Conservation (phyloP, 2,797 vertebrate species). For the Mormyrops attenuatus region DNA sequence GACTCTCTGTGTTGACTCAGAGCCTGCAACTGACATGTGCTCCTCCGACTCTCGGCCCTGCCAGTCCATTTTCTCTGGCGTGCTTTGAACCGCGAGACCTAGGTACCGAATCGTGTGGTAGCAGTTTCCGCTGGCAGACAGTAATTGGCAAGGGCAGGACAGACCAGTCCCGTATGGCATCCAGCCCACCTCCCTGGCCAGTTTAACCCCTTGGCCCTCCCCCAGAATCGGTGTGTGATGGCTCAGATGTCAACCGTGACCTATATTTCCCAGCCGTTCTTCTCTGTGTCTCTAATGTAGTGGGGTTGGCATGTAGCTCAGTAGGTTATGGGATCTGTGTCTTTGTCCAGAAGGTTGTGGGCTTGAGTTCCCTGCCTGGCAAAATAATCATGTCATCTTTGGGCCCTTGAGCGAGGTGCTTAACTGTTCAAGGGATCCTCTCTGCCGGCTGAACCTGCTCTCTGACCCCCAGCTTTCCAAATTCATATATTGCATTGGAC, state of each 20-base stretch:
- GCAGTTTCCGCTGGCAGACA: background rate
- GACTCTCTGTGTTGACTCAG: background rate
- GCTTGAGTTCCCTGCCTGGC: background rate
- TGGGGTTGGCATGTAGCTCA: background rate
- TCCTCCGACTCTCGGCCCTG: background rate
- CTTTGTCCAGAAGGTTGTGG: background rate
- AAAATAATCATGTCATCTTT: background rate
- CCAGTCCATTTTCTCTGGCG: background rate
- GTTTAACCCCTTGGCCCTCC: background rate
- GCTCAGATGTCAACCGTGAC: background rate
- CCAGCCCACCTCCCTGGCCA: background rate
- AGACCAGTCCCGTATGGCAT: background rate
- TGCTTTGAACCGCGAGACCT: background rate
- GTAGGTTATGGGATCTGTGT: background rate
- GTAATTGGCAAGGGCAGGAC: background rate
- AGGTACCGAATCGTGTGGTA: background rate
- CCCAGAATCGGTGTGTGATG: background rate
- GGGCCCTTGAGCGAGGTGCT: background rate
- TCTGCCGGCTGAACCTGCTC: background rate
- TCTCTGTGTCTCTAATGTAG: background rate
- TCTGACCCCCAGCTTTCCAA: background rate
- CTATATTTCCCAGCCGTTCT: background rate
- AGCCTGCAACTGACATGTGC: background rate
- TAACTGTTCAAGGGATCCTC: background rate
- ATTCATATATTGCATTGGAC: background rate